phyloP scores from a whole-genome alignment of 2,797 vertebrate genomes.

The Darevskia nairensis region DNA sequence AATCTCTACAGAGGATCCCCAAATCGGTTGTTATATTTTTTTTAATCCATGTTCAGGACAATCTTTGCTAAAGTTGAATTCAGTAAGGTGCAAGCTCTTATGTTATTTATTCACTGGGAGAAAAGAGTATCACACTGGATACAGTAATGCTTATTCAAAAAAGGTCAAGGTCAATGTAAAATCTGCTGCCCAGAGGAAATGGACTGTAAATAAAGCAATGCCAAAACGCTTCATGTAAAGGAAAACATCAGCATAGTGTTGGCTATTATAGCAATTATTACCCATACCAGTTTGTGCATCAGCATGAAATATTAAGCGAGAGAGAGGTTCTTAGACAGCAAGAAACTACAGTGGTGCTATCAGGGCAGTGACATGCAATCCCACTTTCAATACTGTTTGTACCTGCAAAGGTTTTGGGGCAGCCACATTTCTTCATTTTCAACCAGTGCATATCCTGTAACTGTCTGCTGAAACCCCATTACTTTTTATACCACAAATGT shows the following conservation, averaged over 20 bases:
- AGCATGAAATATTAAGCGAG: neutral
- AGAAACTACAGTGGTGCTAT: neutral
- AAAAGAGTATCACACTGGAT: neutral
- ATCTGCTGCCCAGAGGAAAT: neutral
- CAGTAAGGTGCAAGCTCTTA: neutral
- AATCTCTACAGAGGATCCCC: neutral
- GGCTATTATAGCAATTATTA: neutral
- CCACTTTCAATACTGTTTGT: too few relatives aligned
- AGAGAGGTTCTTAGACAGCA: neutral
- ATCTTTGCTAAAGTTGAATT: neutral
- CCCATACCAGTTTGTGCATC: neutral
- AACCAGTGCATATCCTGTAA: too few relatives aligned
- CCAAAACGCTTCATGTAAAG: neutral
- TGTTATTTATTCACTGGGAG: neutral
- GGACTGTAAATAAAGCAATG: neutral
- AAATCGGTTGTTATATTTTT: neutral
- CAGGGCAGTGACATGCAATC: too few relatives aligned
- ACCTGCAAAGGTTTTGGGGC: too few relatives aligned
- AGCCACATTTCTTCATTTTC: too few relatives aligned
- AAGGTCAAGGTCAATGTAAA: neutral
- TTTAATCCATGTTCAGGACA: neutral
- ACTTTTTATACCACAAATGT: too few relatives aligned
- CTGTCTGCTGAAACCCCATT: too few relatives aligned
- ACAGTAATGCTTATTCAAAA: neutral
- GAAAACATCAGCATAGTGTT: neutral